These are phyloP conservation scores for Caenorhabditis sinica DNA, from an alignment of 2,888 invertebrate species.

Conservation along the genomic window DNA sequence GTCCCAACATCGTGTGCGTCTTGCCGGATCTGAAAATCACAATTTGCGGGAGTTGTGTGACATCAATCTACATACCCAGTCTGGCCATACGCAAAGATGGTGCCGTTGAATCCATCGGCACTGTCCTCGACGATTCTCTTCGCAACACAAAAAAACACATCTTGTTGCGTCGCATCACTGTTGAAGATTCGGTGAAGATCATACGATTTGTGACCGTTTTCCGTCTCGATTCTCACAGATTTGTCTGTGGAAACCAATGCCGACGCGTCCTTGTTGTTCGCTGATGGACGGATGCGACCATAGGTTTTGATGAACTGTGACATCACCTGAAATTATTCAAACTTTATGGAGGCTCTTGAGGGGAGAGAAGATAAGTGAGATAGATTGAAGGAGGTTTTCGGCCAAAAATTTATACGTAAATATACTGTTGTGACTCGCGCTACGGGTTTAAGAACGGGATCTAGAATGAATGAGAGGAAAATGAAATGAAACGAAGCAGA, in stretches of 20 bases:
- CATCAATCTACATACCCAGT: constrained; percentile 77
- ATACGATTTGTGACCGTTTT: constrained; percentile 42
- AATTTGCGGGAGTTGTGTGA: too few relatives aligned
- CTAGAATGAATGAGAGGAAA: too few relatives aligned
- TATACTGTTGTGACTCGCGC: too few relatives aligned
- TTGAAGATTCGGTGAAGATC: constrained; percentile 53
- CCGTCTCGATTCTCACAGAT: constrained; percentile 20
- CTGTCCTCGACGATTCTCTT: constrained; percentile 84
- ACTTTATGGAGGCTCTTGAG: too few relatives aligned
- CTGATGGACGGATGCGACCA: constrained; percentile 52
- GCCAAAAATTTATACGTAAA: too few relatives aligned
- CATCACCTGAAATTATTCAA: constrained; percentile 28
- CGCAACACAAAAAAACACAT: constrained; percentile 83
- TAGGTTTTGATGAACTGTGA: constrained; percentile 45
- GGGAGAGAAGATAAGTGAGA: too few relatives aligned
- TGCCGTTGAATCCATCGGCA: constrained; percentile 85
- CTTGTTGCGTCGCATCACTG: constrained; percentile 42
- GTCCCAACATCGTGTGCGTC: constrained; percentile 85
- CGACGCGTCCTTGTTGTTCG: background rate
- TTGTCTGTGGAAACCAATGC: constrained; percentile 28
- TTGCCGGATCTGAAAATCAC: constrained; percentile 83
- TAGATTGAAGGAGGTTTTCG: too few relatives aligned
- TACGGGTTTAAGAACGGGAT: too few relatives aligned
- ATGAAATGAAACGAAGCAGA: too few relatives aligned
- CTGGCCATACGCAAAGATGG: constrained; percentile 85